These are phyloP conservation scores for Glossophaga mutica DNA, from an alignment of 2,797 vertebrate species.

Conservation along the genomic window DNA sequence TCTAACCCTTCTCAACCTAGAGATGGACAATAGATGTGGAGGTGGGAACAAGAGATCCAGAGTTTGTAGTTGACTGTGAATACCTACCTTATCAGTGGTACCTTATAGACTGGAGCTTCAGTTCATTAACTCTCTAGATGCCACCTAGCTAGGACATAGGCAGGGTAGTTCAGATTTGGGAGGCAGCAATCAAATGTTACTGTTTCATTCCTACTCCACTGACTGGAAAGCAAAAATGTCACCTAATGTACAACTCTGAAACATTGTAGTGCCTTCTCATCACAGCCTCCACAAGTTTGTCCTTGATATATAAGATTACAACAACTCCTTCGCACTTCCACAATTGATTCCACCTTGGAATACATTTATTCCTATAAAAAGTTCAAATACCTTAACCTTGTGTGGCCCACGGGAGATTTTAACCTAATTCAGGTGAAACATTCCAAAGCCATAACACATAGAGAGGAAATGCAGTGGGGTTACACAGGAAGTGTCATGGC, in stretches of 20 bases:
- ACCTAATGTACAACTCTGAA: not conserved
- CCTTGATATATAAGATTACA: not conserved
- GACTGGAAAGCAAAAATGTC: not conserved
- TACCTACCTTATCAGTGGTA: not conserved
- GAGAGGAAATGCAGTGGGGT: not conserved
- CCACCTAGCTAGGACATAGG: not conserved
- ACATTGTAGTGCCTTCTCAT: not conserved
- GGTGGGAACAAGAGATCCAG: not conserved
- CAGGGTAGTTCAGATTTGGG: not conserved
- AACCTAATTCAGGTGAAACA: not conserved
- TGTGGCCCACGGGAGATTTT: not conserved
- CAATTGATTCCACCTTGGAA: not conserved
- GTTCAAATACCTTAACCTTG: slow-evolving; percentile 29
- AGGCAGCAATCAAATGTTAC: not conserved
- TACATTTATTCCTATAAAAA: not conserved
- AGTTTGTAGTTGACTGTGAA: not conserved
- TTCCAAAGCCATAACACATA: not conserved
- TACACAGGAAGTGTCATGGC: not conserved
- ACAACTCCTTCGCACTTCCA: not conserved
- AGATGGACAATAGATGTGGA: not conserved
- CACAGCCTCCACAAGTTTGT: not conserved
- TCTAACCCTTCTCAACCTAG: not conserved
- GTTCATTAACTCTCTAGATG: not conserved
- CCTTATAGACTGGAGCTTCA: not conserved
- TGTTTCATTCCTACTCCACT: not conserved